Evolutionary conservation across 1,140 invertebrate genomes (phyloP).

Genomic region (Drosophila triauraria): DNA sequence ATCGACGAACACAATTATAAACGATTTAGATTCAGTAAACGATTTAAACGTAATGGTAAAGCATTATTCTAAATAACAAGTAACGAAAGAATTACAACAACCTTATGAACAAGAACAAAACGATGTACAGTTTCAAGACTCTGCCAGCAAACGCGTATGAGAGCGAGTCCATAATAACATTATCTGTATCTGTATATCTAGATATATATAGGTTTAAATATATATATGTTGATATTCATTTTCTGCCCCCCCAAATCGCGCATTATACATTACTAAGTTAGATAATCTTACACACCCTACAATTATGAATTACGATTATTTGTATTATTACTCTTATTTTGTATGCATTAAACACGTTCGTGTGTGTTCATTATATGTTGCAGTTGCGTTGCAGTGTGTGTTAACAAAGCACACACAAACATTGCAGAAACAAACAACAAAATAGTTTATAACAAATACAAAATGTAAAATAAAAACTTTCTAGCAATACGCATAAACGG

Average conservation of each 20-base stretch:
- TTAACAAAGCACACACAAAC: conserved; percentile 51
- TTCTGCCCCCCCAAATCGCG: conserved; percentile 66
- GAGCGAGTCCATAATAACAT: conserved; percentile 24
- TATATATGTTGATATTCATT: conserved; percentile 59
- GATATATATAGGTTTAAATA: conserved; percentile 39
- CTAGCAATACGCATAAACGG: conserved; percentile 73
- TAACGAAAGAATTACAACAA: conserved; percentile 28
- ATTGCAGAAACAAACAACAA: conserved; percentile 58
- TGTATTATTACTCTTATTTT: conserved; percentile 80
- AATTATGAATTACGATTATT: conserved; percentile 63
- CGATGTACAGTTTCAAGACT: conserved; percentile 70
- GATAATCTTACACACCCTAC: conserved; percentile 57
- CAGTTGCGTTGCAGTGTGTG: conserved; percentile 63
- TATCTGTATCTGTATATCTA: conserved; percentile 30
- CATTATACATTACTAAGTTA: conserved; percentile 76
- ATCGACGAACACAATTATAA: conserved; percentile 46
- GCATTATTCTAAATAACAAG: conserved; percentile 60
- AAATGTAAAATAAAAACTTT: conserved; percentile 79
- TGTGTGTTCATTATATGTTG: conserved; percentile 75
- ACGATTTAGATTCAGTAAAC: conserved; percentile 41
- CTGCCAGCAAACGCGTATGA: conserved; percentile 40
- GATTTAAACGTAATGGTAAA: conserved; percentile 31
- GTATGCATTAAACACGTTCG: conserved; percentile 68
- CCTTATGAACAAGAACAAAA: conserved; percentile 34
- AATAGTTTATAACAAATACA: conserved; percentile 65